Evolutionary conservation across 2,113 vertebrate species (phyloP), one percentile per base, ranked within the genome.

Genomic region (Cyprinodon brontotheroides): DNA sequence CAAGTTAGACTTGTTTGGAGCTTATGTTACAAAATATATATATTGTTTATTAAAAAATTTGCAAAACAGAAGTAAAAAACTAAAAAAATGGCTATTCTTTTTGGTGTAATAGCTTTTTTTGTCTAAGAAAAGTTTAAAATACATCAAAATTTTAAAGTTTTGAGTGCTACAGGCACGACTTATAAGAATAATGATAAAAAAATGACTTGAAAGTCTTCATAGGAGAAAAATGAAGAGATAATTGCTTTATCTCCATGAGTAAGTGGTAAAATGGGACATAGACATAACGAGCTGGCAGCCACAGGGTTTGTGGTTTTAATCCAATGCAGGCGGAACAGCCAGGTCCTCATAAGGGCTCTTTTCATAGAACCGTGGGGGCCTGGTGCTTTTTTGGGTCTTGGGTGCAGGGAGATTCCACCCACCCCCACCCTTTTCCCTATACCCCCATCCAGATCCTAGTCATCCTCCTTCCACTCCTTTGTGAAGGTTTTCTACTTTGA

Each of bases 401-500:
- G 84, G 78, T 47, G 11, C 13, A 80, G 83, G 86, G 86, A 91
- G 89, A 81, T 89, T 15, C 36, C 70, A 22, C 72, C 84, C 43
- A 50, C 43, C 22, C 74, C 61, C 47, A n/a, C 65, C 48, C 68
- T 53, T 79, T 60, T 76, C 41, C 67, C 38, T 65, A 76, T 11
- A 75, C 72, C 75, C 82, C 76, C 62, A 71, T 68, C 75, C 84
- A 81, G 75, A 86, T 69, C 77, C 88, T 91, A 86, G 87, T 92
- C 91, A 92, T 93, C 88, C 86, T 87, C 86, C 82, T 87, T 74
- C 81, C 91, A 91, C 83, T 88, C 82, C 88, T 95, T 93, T 92
- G 92, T 95, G 88, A 61, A 20, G 74, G 92, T 93, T 92, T 95
- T 93, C 93, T 90, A 90, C 90, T 94, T 89, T 91, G 92, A 92